A percentile compares a stretch with the other conserved stretches of the same genome.
Evolutionary conservation across 1,140 invertebrate genomes (phyloP).

Genomic region (Lordiphosa clarofinis): DNA sequence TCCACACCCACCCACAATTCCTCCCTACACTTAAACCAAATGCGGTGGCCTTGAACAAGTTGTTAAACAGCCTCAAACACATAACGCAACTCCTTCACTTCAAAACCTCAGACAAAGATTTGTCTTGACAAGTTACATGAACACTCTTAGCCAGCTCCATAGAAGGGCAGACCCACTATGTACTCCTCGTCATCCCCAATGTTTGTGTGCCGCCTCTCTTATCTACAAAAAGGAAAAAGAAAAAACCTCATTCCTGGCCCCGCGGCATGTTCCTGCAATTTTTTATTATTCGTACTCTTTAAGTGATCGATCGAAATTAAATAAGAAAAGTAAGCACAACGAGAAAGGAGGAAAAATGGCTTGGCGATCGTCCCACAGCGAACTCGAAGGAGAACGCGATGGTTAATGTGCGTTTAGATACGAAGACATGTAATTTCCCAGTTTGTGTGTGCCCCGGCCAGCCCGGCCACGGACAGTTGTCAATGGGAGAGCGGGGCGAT

Average conservation of each 20-base stretch:
- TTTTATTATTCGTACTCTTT: conserved; percentile 73
- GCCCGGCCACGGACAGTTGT: conserved; percentile 45
- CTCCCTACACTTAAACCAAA: no score
- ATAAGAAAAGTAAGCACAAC: conserved; percentile 68
- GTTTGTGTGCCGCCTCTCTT: conserved; percentile 31
- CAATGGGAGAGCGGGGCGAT: conserved; percentile 41
- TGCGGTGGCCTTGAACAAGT: no score
- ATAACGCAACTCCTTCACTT: no score
- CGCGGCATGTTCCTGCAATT: conserved; percentile 60
- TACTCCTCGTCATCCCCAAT: not conserved
- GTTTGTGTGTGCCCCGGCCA: conserved; percentile 12
- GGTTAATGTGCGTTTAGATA: conserved; percentile 76
- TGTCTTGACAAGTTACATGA: conserved; percentile 12
- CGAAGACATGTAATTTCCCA: conserved; percentile 74
- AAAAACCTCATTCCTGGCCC: conserved; percentile 29
- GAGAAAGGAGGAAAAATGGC: conserved; percentile 50
- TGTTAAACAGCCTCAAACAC: no score
- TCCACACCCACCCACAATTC: no score
- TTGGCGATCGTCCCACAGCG: conserved; percentile 28
- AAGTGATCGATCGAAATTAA: conserved; percentile 76
- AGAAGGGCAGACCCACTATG: not conserved
- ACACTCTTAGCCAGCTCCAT: not conserved
- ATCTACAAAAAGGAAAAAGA: conserved; percentile 29
- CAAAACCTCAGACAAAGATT: not conserved
- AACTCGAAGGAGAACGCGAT: conserved; percentile 47